These are phyloP conservation scores for Anthoscopus minutus DNA, from an alignment of 2,113 vertebrate species.

Conservation along the genomic window DNA sequence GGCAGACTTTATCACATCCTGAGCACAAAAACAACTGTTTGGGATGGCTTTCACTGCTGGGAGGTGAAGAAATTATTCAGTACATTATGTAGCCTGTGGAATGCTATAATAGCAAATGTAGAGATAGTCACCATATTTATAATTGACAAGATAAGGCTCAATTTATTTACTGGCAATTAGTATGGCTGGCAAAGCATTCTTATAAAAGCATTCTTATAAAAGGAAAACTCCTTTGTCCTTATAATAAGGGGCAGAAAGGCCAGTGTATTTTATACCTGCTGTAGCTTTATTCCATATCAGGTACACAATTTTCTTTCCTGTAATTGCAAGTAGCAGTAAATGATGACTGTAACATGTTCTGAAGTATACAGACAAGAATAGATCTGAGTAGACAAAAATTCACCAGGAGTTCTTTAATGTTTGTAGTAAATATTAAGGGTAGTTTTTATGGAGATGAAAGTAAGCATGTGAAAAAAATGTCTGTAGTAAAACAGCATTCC, in stretches of 20 bases:
- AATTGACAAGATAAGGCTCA: background rate
- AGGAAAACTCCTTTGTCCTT: background rate
- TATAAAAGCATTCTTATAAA: no score
- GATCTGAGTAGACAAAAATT: background rate
- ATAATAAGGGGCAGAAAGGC: background rate
- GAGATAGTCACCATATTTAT: background rate
- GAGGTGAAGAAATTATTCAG: background rate
- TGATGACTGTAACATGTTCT: background rate
- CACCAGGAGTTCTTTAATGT: background rate
- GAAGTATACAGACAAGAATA: background rate
- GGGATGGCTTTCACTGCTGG: background rate
- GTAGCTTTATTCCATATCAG: background rate
- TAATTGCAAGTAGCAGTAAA: background rate
- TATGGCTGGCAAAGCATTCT: background rate
- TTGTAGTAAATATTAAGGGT: background rate
- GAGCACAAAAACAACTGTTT: background rate
- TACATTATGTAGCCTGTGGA: background rate
- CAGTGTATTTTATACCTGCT: background rate
- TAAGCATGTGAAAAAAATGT: background rate
- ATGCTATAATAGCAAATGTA: background rate
- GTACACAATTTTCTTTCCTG: background rate
- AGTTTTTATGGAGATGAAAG: background rate
- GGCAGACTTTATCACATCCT: background rate
- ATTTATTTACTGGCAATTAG: background rate
- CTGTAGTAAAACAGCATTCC: background rate